A percentile compares a stretch with the other conserved stretches of the same genome.
Evolutionary conservation across 2,797 vertebrate genomes (phyloP).

Genomic region (Microcaecilia unicolor): DNA sequence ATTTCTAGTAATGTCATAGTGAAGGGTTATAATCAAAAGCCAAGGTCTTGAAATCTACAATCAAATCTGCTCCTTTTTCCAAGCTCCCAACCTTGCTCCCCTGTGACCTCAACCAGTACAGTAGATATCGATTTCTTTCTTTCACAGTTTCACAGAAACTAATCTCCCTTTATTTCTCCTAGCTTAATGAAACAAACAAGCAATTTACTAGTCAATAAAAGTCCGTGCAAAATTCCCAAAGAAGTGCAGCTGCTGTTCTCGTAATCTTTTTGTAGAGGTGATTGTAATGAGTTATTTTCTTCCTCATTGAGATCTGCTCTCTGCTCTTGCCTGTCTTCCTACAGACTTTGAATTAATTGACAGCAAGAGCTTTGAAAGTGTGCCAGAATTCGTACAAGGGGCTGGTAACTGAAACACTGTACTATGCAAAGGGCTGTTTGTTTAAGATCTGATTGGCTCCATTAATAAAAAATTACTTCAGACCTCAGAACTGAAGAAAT

Average conservation of each 20-base stretch:
- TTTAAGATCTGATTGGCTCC: constrained; percentile 40
- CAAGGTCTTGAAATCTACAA: too few species aligned
- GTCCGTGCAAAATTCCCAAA: neutral
- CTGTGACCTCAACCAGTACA: too few species aligned
- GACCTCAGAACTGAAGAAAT: constrained; percentile 31
- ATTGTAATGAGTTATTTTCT: constrained; percentile 14
- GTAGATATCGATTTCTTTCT: too few species aligned
- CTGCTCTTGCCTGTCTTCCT: neutral
- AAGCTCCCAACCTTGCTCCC: too few species aligned
- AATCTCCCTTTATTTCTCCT: neutral
- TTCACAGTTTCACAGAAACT: constrained; percentile 24
- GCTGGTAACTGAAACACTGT: neutral
- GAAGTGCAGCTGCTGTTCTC: neutral
- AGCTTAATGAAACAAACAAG: constrained; percentile 11
- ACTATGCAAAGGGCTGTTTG: constrained; percentile 33
- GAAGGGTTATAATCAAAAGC: too few species aligned
- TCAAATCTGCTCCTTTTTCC: too few species aligned
- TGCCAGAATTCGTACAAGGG: neutral
- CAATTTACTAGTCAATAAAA: constrained; percentile 26
- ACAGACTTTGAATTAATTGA: neutral
- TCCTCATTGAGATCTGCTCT: neutral
- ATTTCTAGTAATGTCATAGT: too few species aligned
- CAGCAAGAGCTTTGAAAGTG: neutral
- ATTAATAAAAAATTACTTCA: constrained; percentile 58
- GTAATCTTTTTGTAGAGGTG: constrained; percentile 4